Evolutionary conservation across 1,140 invertebrate species (phyloP), one percentile per base, ranked within the genome.

Genomic region (Danaus plexippus): DNA sequence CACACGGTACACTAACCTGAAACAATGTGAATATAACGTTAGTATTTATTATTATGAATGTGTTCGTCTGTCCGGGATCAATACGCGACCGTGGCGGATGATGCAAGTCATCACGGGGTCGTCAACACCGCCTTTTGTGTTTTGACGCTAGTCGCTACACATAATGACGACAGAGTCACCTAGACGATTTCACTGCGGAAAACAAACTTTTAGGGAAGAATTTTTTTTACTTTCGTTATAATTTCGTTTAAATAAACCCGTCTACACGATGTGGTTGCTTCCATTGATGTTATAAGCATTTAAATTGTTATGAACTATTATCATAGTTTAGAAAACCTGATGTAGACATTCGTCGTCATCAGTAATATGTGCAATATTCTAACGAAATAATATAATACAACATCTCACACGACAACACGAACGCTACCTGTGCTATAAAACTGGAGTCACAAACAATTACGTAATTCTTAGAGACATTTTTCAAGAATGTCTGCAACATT

Each of bases 81-180:
- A 79, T 80, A 80, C 47, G 64, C 74, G 72, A 80, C 77, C 67
- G 74, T 59, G 64, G 59, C 61, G 60, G 64, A 75, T 68, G 59
- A 69, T 77, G 80, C 82, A 77, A 85, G 80, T 85, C 78, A 85
- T 74, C 57, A 32, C 22, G 71, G 69, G 81, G 76, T 81, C 77
- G 67, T 77, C 75, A 76, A 75, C 78, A 75, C 64, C 61, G 58
- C 13, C 64, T 32, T 32, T 32, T 32, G 67, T 76, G 73, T 80
- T 81, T 76, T 80, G 77, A 82, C 76, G 73, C 69, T 72, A 69
- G 77, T 80, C 76, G 73, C 69, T 72, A 69, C 64, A 56, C 61
- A 72, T 71, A 71, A 76, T 77, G 72, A 77, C 71, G 75, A 76
- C 69, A 75, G 52, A 59, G 56, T 68, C 67, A 69, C 69, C 60